Percentiles rank a stretch among this genome's conserved stretches.
Evolutionary conservation across 2,888 invertebrate species (phyloP).

Genomic region (Axea sp.): DNA sequence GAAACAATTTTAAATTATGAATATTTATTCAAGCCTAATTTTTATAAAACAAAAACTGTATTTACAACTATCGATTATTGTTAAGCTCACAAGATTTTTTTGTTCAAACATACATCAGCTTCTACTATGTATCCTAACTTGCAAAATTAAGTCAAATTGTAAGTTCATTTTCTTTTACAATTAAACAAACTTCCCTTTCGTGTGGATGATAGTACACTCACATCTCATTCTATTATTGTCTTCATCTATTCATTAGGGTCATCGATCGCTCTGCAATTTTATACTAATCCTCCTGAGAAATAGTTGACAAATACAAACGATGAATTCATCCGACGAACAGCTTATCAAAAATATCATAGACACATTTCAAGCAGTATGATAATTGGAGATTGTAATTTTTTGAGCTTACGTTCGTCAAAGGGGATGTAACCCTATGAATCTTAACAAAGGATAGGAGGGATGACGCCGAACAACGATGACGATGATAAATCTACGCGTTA

Average conservation of each 20-base stretch:
- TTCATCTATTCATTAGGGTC: conserved; percentile 36
- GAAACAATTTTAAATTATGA: too few species aligned
- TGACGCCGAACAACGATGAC: conserved; percentile 38
- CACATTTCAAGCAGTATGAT: conserved; percentile 29
- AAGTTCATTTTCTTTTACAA: too few species aligned
- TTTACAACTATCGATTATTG: too few species aligned
- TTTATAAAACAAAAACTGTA: too few species aligned
- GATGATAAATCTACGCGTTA: conserved; percentile 55
- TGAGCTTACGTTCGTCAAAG: conserved; percentile 26
- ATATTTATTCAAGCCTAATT: too few species aligned
- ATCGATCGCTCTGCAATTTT: conserved; percentile 33
- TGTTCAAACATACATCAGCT: too few species aligned
- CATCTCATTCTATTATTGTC: conserved; percentile 26
- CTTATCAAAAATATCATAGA: conserved; percentile 34
- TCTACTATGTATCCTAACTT: too few species aligned
- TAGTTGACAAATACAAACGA: conserved; percentile 38
- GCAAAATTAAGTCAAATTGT: too few species aligned
- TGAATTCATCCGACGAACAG: conserved; percentile 23
- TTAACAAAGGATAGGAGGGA: conserved; percentile 48
- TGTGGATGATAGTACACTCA: conserved; percentile 4
- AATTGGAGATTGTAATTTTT: conserved; percentile 58
- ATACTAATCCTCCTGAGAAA: conserved; percentile 47
- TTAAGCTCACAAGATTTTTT: too few species aligned
- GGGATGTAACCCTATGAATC: conserved; percentile 50
- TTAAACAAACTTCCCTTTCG: neutral